Percentiles rank a stretch among this genome's conserved stretches.
Conservation (phyloP, 2,797 vertebrate genomes). For the Acrocephalus scirpaceus region DNA sequence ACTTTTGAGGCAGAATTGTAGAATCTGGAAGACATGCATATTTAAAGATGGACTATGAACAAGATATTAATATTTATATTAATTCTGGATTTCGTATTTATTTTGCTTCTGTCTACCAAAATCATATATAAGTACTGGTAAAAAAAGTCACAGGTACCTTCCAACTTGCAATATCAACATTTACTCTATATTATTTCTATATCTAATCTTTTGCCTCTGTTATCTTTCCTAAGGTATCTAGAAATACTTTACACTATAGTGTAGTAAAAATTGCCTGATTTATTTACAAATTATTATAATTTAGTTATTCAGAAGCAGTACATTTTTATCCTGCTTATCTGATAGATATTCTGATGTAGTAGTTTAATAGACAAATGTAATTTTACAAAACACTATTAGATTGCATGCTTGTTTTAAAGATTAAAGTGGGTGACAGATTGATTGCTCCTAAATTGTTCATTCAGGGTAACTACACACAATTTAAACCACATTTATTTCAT, state of each 20-base stretch:
- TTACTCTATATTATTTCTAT: neutral
- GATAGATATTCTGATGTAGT: neutral
- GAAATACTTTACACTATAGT: neutral
- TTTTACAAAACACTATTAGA: neutral
- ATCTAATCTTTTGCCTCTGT: neutral
- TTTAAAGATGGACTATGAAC: neutral
- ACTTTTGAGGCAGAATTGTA: neutral
- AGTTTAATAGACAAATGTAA: slow-evolving; percentile 20
- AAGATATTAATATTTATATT: neutral
- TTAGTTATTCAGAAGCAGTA: neutral
- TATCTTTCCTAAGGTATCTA: neutral
- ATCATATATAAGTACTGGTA: neutral
- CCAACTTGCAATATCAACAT: neutral
- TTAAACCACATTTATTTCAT: slow-evolving; percentile 37
- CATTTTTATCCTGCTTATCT: slow-evolving; percentile 13
- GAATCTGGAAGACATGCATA: neutral
- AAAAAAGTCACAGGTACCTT: neutral
- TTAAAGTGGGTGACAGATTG: neutral
- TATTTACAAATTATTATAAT: neutral
- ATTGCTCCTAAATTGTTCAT: neutral
- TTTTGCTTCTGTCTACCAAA: neutral
- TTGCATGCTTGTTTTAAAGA: slow-evolving; percentile 33
- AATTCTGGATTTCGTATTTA: neutral
- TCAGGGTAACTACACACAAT: neutral
- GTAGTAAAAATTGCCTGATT: neutral